Evolutionary conservation across 1,140 invertebrate genomes (phyloP).

Genomic region (Papilio polyxenes): DNA sequence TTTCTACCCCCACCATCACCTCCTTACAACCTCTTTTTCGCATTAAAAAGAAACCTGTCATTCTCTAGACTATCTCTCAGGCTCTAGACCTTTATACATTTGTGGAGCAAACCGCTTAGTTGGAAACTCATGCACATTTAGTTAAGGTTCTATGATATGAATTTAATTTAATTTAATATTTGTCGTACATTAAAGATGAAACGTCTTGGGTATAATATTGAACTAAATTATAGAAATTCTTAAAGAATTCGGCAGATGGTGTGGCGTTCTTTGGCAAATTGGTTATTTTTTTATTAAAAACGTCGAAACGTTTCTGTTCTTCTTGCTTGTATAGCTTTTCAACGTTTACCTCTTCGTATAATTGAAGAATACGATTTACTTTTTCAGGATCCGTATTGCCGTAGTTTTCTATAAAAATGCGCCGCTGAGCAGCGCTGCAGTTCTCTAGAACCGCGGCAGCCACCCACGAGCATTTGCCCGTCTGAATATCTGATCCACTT

Average conservation of each 20-base stretch:
- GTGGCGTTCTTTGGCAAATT: conserved; percentile 7
- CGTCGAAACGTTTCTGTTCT: not conserved
- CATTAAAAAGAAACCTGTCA: no score
- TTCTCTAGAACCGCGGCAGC: not conserved
- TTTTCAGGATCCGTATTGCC: not conserved
- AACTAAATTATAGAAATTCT: conserved; percentile 12
- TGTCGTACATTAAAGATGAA: conserved; percentile 29
- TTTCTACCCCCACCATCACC: no score
- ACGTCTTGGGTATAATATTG: conserved; percentile 13
- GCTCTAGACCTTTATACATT: no score
- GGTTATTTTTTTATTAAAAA: conserved; percentile 8
- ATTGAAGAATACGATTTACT: not conserved
- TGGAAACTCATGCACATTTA: no score
- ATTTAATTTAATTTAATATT: not conserved
- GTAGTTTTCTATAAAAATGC: not conserved
- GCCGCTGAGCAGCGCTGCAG: not conserved
- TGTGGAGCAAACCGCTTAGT: no score
- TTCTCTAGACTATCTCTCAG: no score
- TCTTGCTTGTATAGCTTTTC: not conserved
- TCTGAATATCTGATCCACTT: not conserved
- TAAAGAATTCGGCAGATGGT: conserved; percentile 11
- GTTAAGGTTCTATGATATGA: no score
- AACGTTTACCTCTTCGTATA: not conserved
- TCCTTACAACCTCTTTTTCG: no score
- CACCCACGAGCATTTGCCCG: not conserved